A percentile compares a stretch with the other conserved stretches of the same genome.
Conservation (phyloP, 1,140 invertebrate genomes). For the Schlechtendalia chinensis region DNA sequence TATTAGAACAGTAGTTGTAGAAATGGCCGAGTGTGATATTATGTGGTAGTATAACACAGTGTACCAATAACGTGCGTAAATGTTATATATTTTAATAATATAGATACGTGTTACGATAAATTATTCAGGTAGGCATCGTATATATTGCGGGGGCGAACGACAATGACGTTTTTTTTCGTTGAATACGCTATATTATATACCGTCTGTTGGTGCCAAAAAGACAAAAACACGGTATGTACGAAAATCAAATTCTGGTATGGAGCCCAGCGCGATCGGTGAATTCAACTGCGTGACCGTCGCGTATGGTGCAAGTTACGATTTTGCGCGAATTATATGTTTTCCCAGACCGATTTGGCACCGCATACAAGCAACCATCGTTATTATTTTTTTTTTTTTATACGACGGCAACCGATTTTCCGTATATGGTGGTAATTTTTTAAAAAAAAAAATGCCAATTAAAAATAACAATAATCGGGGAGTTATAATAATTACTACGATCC, state of each 20-base stretch:
- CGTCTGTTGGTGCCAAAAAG: not conserved
- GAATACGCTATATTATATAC: too few relatives aligned
- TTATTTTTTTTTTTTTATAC: not conserved
- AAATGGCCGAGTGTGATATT: too few relatives aligned
- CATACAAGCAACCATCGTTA: too few relatives aligned
- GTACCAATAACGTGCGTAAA: too few relatives aligned
- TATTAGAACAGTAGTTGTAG: too few relatives aligned
- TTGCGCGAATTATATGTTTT: not conserved
- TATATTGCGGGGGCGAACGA: too few relatives aligned
- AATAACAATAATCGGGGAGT: not conserved
- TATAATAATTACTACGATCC: too few relatives aligned
- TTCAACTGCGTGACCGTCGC: not conserved
- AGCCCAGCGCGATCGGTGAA: not conserved
- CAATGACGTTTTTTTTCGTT: not conserved
- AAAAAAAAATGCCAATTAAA: not conserved
- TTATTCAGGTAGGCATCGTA: too few relatives aligned
- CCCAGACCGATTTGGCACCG: constrained; percentile 17
- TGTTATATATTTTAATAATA: not conserved
- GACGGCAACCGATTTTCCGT: not conserved
- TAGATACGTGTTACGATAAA: not conserved
- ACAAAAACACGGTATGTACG: not conserved
- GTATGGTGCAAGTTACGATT: not conserved
- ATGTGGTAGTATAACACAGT: too few relatives aligned
- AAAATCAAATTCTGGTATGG: not conserved
- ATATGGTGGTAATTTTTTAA: constrained; percentile 5